A percentile compares a stretch with the other conserved stretches of the same genome.
phyloP scores from a whole-genome alignment of 2,797 vertebrate genomes.

The Alectoris magna region DNA sequence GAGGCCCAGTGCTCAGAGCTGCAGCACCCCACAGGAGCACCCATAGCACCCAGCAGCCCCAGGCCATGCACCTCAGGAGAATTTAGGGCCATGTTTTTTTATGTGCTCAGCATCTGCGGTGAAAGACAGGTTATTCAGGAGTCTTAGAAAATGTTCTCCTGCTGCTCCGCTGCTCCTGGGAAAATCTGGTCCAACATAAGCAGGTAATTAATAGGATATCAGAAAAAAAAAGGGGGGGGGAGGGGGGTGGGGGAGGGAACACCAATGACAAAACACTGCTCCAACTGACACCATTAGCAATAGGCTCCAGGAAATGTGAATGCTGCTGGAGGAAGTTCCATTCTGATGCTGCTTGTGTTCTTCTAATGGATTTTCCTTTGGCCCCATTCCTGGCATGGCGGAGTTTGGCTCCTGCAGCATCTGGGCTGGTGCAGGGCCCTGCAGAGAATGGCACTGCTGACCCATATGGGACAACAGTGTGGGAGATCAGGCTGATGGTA shows the following conservation, averaged over 20 bases:
- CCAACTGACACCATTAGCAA: neutral
- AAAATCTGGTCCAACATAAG: neutral
- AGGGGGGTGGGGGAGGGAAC: too few species aligned
- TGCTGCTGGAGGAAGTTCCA: too few species aligned
- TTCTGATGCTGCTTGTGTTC: fast-evolving
- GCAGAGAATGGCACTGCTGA: fast-evolving
- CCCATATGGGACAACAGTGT: fast-evolving
- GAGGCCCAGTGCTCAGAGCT: neutral
- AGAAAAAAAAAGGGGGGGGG: neutral
- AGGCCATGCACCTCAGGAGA: fast-evolving
- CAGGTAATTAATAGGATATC: fast-evolving
- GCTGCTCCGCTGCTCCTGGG: neutral
- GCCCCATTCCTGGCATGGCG: neutral
- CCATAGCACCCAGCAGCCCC: fast-evolving
- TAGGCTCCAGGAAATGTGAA: neutral
- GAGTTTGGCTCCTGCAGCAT: neutral
- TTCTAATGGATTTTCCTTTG: neutral
- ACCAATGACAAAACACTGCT: neutral
- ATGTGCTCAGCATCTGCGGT: neutral
- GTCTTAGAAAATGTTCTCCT: neutral
- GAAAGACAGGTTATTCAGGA: neutral
- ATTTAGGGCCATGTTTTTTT: neutral
- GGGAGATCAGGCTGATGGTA: fast-evolving
- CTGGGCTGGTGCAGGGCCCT: neutral
- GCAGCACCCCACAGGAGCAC: neutral